phyloP scores from a whole-genome alignment of 1,140 invertebrate species.

The Trichogramma pretiosum region DNA sequence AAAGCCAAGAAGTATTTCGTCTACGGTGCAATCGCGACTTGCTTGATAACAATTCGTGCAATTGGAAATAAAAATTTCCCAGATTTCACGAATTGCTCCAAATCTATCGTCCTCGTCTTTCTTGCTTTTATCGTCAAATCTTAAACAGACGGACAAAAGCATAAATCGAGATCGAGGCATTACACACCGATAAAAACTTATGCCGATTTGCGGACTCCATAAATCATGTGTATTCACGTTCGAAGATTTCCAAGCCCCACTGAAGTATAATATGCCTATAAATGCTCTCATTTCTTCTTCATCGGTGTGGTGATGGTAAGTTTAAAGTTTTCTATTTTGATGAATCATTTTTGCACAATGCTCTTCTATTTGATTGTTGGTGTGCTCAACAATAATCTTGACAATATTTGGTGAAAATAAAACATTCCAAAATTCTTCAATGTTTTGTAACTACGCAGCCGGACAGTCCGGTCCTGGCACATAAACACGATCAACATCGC shows the following conservation, averaged over 20 bases:
- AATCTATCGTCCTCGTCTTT: conserved; percentile 16
- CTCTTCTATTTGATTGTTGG: conserved; percentile 12
- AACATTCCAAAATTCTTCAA: conserved; percentile 14
- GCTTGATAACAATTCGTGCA: conserved; percentile 7
- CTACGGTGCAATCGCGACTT: conserved; percentile 19
- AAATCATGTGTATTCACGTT: conserved; percentile 2
- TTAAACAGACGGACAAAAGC: conserved; percentile 14
- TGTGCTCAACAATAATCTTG: conserved; percentile 11
- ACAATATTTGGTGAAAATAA: conserved; percentile 14
- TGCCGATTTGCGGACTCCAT: conserved; percentile 10
- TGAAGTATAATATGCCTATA: conserved; percentile 17
- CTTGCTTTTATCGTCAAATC: conserved; percentile 16
- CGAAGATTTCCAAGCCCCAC: conserved; percentile 7
- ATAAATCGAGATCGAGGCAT: conserved; percentile 9
- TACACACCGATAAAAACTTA: conserved; percentile 6
- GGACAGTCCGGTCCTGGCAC: neutral
- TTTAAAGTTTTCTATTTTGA: neutral
- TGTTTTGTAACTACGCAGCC: neutral
- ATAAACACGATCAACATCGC: neutral
- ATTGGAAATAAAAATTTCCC: conserved; percentile 18
- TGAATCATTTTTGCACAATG: neutral
- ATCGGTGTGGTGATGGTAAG: conserved; percentile 14
- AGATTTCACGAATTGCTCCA: conserved; percentile 20
- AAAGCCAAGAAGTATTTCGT: conserved; percentile 38
- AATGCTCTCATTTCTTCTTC: conserved; percentile 16